Conservation (phyloP, 2,113 vertebrate genomes). For the Pholis gunnellus region DNA sequence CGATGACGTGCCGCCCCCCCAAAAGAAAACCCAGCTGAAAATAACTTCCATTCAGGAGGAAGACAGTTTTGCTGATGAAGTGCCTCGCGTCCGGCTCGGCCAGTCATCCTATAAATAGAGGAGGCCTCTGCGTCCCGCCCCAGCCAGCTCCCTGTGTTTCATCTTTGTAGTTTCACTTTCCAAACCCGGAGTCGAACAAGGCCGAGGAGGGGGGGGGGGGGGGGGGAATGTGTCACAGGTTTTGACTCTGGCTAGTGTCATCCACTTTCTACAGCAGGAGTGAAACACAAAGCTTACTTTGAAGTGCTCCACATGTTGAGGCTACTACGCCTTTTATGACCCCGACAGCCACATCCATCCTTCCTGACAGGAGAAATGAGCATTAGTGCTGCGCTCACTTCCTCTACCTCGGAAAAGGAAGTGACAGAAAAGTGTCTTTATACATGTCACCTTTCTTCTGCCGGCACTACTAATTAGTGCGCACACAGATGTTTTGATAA, state of each 20-base stretch:
- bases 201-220: too few relatives aligned
- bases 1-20: conserved; percentile 10
- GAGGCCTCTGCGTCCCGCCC: conserved; percentile 22
- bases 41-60: conserved; percentile 32
- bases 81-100: background rate
- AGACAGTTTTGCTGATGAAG: conserved; percentile 43
- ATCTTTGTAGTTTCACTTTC: background rate
- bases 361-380: background rate
- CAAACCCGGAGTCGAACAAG: conserved; percentile 12
- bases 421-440: background rate
- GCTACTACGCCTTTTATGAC: background rate
- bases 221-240: background rate
- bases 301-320: background rate
- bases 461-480: background rate
- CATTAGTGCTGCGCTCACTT: background rate
- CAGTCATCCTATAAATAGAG: conserved; percentile 50
- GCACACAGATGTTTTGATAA: background rate
- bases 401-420: background rate
- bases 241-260: conserved; percentile 10
- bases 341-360: background rate
- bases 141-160: background rate
- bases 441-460: too few relatives aligned
- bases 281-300: background rate
- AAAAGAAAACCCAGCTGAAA: background rate
- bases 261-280: background rate